Evolutionary conservation across 2,797 vertebrate genomes (phyloP).

Genomic region (Ptychadena robeensis): DNA sequence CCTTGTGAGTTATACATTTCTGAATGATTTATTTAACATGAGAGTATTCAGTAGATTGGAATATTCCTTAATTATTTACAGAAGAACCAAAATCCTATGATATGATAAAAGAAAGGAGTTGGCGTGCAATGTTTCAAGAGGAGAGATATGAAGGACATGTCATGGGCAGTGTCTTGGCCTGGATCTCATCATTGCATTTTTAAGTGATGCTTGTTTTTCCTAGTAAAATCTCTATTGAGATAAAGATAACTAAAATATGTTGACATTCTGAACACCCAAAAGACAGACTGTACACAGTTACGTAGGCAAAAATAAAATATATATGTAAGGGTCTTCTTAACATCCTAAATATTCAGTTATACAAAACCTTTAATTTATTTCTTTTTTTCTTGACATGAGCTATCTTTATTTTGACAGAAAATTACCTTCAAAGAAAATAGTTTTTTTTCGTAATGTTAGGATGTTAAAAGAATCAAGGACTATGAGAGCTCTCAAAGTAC

Average conservation of each 20-base stretch:
- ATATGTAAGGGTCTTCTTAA: neutral
- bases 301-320: neutral
- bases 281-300: conserved; percentile 23
- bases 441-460: neutral
- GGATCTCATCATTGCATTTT: conserved; percentile 42
- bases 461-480: no score
- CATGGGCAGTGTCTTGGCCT: conserved; percentile 3
- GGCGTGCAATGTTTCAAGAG: neutral
- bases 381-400: neutral
- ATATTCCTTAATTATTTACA: conserved; percentile 64
- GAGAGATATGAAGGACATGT: conserved; percentile 25
- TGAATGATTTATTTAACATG: no score
- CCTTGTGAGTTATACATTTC: no score
- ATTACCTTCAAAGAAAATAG: no score
- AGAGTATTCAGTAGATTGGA: conserved; percentile 34
- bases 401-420: neutral
- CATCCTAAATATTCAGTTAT: neutral
- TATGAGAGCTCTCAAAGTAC: no score
- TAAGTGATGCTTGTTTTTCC: conserved; percentile 46
- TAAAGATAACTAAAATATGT: conserved; percentile 53
- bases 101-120: conserved; percentile 10
- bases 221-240: conserved; percentile 36
- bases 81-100: conserved; percentile 14
- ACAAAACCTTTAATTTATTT: neutral
- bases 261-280: conserved; percentile 34